Percentiles rank a stretch among this genome's conserved stretches.
Conservation (phyloP, 2,113 vertebrate genomes). For the Cyphomyrus discorhynchus region DNA sequence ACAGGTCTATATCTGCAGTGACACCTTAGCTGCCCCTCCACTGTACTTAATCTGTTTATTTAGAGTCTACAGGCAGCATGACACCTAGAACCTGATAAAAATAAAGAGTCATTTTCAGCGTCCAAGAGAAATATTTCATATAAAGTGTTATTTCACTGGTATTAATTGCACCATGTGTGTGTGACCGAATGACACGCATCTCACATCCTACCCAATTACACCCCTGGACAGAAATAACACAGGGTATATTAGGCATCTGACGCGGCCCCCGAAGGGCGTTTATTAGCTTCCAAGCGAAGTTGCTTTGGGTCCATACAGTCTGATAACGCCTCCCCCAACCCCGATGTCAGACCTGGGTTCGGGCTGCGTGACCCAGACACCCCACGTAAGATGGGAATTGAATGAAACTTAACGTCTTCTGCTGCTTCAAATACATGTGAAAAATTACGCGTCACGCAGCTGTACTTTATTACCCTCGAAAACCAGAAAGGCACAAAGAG, state of each 20-base stretch:
- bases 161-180: not conserved
- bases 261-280: not conserved
- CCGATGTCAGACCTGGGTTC: not conserved
- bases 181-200: not conserved
- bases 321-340: not conserved
- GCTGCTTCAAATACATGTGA: not conserved
- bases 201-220: not conserved
- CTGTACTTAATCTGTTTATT: not conserved
- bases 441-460: not conserved
- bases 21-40: not conserved
- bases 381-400: not conserved
- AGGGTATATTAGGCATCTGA: not conserved
- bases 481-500: not conserved
- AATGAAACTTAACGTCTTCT: not conserved
- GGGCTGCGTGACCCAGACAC: not conserved
- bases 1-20: not conserved
- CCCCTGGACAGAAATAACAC: not conserved
- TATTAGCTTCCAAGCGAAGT: not conserved
- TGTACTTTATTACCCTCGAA: not conserved
- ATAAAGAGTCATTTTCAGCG: not conserved
- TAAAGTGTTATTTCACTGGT: not conserved
- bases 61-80: not conserved
- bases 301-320: not conserved
- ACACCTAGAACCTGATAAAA: not conserved
- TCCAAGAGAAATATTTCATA: not conserved